These are phyloP conservation scores for Hoplostethus mediterraneus DNA, from an alignment of 2,797 vertebrate species.

Conservation along the genomic window DNA sequence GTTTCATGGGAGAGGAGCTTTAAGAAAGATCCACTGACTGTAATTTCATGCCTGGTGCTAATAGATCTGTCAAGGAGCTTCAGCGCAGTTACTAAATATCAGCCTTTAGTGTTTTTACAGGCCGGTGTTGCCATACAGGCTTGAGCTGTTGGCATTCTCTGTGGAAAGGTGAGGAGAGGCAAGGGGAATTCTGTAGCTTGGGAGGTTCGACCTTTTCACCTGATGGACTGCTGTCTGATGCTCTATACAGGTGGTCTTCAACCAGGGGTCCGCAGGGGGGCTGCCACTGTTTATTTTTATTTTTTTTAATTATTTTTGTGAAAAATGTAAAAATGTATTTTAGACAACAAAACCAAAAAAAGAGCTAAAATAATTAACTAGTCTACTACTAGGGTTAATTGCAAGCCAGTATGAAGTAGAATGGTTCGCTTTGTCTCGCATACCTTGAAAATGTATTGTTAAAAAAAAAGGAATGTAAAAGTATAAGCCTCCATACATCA, in stretches of 20 bases:
- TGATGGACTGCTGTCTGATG: not conserved
- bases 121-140: slow-evolving; percentile 9
- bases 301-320: too few species aligned
- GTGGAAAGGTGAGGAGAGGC: slow-evolving; percentile 3
- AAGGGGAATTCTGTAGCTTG: not conserved
- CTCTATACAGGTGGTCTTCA: not conserved
- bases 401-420: too few species aligned
- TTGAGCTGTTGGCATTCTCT: slow-evolving; percentile 20
- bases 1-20: slow-evolving; percentile 73
- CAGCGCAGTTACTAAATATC: slow-evolving; percentile 54
- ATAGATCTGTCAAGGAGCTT: slow-evolving; percentile 54
- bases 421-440: too few species aligned
- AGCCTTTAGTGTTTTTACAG: slow-evolving; percentile 42
- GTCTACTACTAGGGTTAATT: too few species aligned
- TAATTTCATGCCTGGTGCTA: slow-evolving; percentile 71
- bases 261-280: too few species aligned
- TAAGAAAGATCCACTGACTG: slow-evolving; percentile 61
- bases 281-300: too few species aligned
- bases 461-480: too few species aligned
- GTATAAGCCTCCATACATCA: too few species aligned
- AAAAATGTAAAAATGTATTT: too few species aligned
- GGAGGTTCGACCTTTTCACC: slow-evolving; percentile 2
- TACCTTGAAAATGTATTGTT: too few species aligned
- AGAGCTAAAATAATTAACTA: too few species aligned
- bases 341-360: too few species aligned